Conservation (phyloP, 2,113 vertebrate genomes). For the Tragelaphus imberbis region DNA sequence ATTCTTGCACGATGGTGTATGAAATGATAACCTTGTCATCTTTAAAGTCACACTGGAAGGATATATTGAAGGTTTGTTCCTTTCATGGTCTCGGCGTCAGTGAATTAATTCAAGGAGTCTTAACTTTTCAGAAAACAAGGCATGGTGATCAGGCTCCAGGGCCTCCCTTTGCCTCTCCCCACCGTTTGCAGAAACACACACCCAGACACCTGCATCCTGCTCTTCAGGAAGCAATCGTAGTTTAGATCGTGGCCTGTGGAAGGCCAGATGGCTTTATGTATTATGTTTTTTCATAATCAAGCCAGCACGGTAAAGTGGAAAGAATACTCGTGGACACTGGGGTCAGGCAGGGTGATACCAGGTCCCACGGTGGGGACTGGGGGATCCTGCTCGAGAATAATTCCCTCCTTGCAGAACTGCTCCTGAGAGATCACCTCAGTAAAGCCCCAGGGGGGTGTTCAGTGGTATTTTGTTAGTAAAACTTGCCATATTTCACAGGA, state of each 20-base stretch:
- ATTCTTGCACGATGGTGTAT: constrained; percentile 54
- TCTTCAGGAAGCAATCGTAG: not conserved
- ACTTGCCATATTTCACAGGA: not conserved
- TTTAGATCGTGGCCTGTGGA: not conserved
- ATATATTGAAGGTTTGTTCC: constrained; percentile 62
- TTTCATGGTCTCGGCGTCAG: constrained; percentile 38
- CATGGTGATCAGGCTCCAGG: not conserved
- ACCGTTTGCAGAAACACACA: not conserved
- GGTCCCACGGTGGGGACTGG: not conserved
- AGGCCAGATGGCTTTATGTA: not conserved
- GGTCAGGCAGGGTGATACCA: not conserved
- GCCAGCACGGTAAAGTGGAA: not conserved
- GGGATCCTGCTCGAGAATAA: not conserved
- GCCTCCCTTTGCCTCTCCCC: not conserved
- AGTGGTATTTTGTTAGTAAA: not conserved
- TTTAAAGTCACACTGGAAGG: constrained; percentile 75
- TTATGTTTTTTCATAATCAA: not conserved
- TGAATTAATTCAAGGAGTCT: constrained; percentile 63
- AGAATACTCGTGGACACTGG: not conserved
- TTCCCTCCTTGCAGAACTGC: not conserved
- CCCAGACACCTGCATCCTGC: accelerated
- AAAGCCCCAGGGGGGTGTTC: not conserved
- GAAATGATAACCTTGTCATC: constrained; percentile 78
- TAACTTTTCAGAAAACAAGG: constrained; percentile 33
- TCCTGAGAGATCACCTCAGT: not conserved